phyloP scores from a whole-genome alignment of 2,888 invertebrate genomes.

The Candidula unifasciata region DNA sequence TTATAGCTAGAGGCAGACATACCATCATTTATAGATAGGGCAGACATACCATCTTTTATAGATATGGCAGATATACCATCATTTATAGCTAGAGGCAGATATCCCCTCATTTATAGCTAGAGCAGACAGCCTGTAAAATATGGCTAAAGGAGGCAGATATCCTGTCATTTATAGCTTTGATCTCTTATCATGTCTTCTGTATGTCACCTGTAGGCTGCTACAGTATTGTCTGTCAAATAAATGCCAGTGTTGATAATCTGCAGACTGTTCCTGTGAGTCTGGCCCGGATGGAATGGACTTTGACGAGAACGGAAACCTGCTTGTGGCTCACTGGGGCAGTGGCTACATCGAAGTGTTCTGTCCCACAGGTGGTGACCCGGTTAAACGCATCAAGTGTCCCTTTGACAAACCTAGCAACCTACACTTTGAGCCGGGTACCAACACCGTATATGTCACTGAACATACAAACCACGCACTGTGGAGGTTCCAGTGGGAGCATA shows the following conservation, averaged over 20 bases:
- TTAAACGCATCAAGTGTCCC: constrained; percentile 69
- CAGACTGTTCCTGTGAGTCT: constrained; percentile 57
- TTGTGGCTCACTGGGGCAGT: constrained; percentile 73
- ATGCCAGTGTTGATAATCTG: background rate
- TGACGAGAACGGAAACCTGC: constrained; percentile 71
- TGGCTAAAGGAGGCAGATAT: too few species aligned
- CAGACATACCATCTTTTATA: too few species aligned
- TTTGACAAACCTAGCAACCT: constrained; percentile 71
- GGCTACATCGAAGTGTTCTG: constrained; percentile 72
- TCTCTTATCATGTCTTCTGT: too few species aligned
- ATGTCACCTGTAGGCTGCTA: too few species aligned
- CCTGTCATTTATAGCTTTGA: too few species aligned
- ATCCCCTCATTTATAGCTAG: too few species aligned
- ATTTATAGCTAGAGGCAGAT: too few species aligned
- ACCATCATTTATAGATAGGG: too few species aligned
- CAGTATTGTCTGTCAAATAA: too few species aligned
- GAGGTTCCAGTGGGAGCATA: constrained; percentile 72
- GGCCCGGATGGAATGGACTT: constrained; percentile 77
- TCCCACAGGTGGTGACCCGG: constrained; percentile 66
- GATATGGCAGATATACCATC: too few species aligned
- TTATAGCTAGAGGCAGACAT: too few species aligned
- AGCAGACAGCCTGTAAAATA: too few species aligned
- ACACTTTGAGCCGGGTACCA: constrained; percentile 70
- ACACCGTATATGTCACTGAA: constrained; percentile 71
- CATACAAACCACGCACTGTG: constrained; percentile 72